Evolutionary conservation across 2,797 vertebrate species (phyloP).

Genomic region (Scolopax rusticola): DNA sequence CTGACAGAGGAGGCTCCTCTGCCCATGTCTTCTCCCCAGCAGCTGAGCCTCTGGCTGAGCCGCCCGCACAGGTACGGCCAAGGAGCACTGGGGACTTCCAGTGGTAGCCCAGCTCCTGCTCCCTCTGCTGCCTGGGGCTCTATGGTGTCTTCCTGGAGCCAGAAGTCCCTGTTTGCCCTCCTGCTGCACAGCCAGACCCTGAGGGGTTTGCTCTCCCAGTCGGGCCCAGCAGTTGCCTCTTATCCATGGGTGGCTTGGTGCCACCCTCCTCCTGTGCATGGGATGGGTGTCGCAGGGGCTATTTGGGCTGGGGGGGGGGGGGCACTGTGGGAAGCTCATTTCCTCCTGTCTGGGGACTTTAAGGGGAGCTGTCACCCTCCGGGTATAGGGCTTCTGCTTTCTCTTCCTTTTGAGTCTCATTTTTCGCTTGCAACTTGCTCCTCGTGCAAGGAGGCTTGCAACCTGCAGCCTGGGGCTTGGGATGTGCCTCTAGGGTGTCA

Average conservation of each 20-base stretch:
- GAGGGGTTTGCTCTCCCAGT: neutral
- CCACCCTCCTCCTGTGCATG: neutral
- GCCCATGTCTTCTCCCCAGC: neutral
- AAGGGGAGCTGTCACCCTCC: rapidly evolving
- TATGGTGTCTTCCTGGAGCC: neutral
- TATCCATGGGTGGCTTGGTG: neutral
- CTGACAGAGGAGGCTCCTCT: neutral
- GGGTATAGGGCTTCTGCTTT: neutral
- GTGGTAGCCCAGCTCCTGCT: neutral
- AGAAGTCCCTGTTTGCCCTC: neutral
- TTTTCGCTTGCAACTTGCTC: neutral
- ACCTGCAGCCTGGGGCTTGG: rapidly evolving
- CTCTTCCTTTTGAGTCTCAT: rapidly evolving
- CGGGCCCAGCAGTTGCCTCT: rapidly evolving
- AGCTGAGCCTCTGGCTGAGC: neutral
- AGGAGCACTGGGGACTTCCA: neutral
- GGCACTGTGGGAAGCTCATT: neutral
- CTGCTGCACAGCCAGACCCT: rapidly evolving
- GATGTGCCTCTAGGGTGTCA: rapidly evolving
- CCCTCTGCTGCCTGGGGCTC: rapidly evolving
- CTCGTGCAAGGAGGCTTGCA: too few species aligned
- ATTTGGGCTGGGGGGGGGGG: neutral
- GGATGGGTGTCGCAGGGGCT: neutral
- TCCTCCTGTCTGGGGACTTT: neutral
- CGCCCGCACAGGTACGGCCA: neutral